Base-by-base conservation (phyloP, 2,113 vertebrate genomes). In the Xenus cinereus region DNA sequence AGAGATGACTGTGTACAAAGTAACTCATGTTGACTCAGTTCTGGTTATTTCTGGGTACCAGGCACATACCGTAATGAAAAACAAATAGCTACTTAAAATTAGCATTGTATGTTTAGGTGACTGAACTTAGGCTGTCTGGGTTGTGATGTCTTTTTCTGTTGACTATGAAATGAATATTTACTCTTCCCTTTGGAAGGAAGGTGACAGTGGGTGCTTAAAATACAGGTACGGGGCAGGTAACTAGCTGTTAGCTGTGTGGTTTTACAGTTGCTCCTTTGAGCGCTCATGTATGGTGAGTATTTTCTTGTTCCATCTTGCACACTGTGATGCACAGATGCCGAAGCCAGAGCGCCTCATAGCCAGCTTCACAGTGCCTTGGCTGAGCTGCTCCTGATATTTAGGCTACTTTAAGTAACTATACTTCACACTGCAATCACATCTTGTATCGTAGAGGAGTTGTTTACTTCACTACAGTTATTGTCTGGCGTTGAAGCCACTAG, bases 201-300 rank as follows among this genome's bases (percentile, higher is more conserved):
- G 68, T 71, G 45, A 32, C n/a, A 28, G 37, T 30, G 15, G 35
- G 11, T 46, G 23, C n/a, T 71, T 74, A n/a, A 71, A 63, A 59
- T 50, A 27, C 28, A 37, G 12, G 18, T 16, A 20, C 7, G 18
- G 50, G 18, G 28, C 14, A 20, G 73, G 59, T 83, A 81, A 71
- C 22, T 46, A 21, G 35, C 24, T 57, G 21, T 76, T 60, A 33
- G 32, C 46, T 76, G 17, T 13, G 6, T 24, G 57, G 35, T 45
- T 93, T 66, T 93, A 23, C 50, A 51, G 0, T 83, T 54, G 12
- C 45, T 54, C 3, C 41, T 85, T 56, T 27, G 63, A 77, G 59
- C 0, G 0, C 41, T 84, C 6, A 0, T 21, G 28, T 33, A 9
- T 21, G 45, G 27, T 1, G 20, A 85, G 20, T 46, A 8, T 19